Evolutionary conservation across 2,888 invertebrate species (phyloP).

Genomic region (Philereme vetulata): DNA sequence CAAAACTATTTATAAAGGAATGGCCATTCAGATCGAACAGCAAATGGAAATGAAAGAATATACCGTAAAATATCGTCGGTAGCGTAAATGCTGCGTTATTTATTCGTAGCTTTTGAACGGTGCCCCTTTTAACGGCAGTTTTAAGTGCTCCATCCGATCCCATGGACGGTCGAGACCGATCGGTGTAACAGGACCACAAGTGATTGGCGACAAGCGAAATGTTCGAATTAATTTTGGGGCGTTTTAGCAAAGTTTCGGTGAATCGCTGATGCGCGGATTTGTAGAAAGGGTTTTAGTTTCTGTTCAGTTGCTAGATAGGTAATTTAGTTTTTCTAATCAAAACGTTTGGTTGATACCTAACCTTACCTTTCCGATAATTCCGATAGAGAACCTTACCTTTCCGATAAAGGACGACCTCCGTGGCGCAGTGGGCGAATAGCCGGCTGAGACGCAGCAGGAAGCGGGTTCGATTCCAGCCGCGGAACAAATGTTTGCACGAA

Average conservation of each 20-base stretch:
- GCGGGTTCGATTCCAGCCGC: too few species aligned
- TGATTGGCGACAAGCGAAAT: constrained; percentile 33
- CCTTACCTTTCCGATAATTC: too few species aligned
- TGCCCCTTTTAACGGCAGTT: constrained; percentile 77
- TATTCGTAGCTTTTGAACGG: constrained; percentile 76
- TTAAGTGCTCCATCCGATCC: constrained; percentile 70
- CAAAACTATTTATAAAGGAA: constrained; percentile 31
- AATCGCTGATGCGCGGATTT: constrained; percentile 9
- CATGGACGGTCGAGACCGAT: constrained; percentile 52
- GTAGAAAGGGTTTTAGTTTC: background rate
- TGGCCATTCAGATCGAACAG: constrained; percentile 37
- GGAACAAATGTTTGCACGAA: too few species aligned
- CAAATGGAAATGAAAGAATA: constrained; percentile 64
- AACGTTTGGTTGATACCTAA: too few species aligned
- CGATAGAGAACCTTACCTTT: too few species aligned
- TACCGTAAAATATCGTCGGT: constrained; percentile 71
- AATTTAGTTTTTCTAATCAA: background rate
- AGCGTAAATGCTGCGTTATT: constrained; percentile 75
- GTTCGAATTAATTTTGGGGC: constrained; percentile 23
- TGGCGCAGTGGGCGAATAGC: too few species aligned
- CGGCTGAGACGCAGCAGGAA: too few species aligned
- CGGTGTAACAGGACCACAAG: constrained; percentile 43
- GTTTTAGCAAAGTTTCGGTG: constrained; percentile 10
- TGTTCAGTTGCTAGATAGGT: background rate
- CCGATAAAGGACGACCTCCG: too few species aligned